Conservation (phyloP, 2,797 vertebrate genomes). For the Gallinago solitaria region DNA sequence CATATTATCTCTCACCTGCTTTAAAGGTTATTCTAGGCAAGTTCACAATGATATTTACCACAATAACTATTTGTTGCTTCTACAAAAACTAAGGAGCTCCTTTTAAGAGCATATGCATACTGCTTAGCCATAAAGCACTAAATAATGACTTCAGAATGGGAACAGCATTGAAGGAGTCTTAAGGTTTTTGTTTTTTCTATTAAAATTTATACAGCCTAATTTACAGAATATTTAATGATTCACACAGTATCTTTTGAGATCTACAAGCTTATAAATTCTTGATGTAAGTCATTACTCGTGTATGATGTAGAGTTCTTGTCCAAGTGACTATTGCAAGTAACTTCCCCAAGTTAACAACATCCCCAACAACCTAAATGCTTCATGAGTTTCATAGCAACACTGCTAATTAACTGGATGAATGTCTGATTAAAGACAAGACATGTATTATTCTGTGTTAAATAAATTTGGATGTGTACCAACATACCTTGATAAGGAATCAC, state of each 20-base stretch:
- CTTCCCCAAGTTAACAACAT: background rate
- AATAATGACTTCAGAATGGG: background rate
- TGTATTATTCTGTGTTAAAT: background rate
- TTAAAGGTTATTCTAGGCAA: background rate
- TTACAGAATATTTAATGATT: background rate
- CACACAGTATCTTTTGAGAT: background rate
- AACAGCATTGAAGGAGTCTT: background rate
- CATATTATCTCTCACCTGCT: background rate
- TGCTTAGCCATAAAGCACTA: background rate
- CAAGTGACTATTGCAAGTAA: background rate
- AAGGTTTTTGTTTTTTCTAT: background rate
- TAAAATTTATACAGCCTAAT: background rate
- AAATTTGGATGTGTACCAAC: background rate
- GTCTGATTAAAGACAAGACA: background rate
- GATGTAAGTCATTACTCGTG: background rate
- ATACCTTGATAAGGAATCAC: background rate
- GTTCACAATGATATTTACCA: background rate
- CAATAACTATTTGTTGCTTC: background rate
- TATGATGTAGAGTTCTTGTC: background rate
- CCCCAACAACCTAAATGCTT: background rate
- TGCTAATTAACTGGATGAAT: background rate
- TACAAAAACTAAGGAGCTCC: background rate
- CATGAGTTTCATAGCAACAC: background rate
- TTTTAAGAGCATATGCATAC: rapidly evolving
- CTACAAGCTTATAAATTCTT: background rate